phyloP scores from a whole-genome alignment of 2,797 vertebrate genomes.

The Phoeniculus purpureus region DNA sequence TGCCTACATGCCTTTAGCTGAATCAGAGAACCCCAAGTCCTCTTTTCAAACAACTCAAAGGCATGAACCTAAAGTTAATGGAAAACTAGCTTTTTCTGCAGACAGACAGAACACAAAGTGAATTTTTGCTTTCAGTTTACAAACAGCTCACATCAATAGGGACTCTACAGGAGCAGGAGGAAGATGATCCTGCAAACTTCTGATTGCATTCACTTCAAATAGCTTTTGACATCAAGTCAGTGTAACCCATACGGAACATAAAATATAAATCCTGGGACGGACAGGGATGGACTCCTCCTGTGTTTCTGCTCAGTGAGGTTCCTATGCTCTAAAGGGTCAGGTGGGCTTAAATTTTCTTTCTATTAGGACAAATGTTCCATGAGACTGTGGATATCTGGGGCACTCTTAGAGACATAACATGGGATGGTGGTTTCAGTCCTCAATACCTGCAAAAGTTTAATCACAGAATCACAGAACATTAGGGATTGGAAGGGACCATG shows the following conservation, averaged over 20 bases:
- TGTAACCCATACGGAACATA: not conserved
- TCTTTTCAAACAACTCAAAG: not conserved
- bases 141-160: not conserved
- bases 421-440: not conserved
- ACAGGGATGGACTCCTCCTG: not conserved
- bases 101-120: not conserved
- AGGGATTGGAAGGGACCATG: too few species aligned
- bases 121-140: not conserved
- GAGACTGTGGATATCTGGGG: not conserved
- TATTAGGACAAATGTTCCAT: not conserved
- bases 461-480: too few species aligned
- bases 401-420: not conserved
- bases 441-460: not conserved
- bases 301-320: not conserved
- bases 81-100: not conserved
- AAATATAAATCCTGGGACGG: not conserved
- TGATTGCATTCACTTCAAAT: not conserved
- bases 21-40: not conserved
- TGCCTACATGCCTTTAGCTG: not conserved
- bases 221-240: not conserved
- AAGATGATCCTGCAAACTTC: not conserved
- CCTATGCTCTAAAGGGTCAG: not conserved
- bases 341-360: not conserved
- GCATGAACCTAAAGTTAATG: not conserved
- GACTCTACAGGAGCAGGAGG: not conserved